phyloP scores from a whole-genome alignment of 2,797 vertebrate species.

The Sparidentex hasta region DNA sequence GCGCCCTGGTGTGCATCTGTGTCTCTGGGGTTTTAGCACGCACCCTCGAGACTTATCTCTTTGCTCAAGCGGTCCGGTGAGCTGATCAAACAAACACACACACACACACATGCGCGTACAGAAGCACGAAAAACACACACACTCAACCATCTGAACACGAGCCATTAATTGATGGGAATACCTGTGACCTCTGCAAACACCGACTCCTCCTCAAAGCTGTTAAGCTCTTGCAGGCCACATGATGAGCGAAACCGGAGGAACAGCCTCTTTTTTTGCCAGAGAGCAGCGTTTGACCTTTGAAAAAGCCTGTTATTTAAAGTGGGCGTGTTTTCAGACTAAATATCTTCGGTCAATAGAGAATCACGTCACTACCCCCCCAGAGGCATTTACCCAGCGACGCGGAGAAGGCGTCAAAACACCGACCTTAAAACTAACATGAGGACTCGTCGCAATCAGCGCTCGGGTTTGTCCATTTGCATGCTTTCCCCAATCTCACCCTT shows the following conservation, averaged over 20 bases:
- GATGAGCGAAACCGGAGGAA: slow-evolving; percentile 39
- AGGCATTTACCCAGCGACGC: too few relatives aligned
- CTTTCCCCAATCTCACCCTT: background rate
- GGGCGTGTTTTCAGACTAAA: too few relatives aligned
- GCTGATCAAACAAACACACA: slow-evolving; percentile 56
- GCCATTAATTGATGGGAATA: slow-evolving; percentile 42
- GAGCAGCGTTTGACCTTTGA: background rate
- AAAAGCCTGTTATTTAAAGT: background rate
- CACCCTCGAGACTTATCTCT: slow-evolving; percentile 36
- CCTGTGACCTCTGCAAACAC: slow-evolving; percentile 48
- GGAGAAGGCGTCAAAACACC: too few relatives aligned
- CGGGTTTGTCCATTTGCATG: background rate
- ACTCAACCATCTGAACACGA: slow-evolving; percentile 17
- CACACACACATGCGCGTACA: slow-evolving; percentile 31
- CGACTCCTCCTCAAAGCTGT: slow-evolving; percentile 19
- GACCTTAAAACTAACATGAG: too few relatives aligned
- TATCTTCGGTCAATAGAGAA: too few relatives aligned
- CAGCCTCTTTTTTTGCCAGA: background rate
- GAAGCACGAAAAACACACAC: slow-evolving; percentile 40
- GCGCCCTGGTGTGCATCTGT: background rate
- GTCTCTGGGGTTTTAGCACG: slow-evolving; percentile 45
- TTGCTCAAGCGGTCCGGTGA: slow-evolving; percentile 52
- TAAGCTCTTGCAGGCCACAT: slow-evolving; percentile 21
- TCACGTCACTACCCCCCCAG: too few relatives aligned
- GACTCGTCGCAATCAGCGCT: too few relatives aligned